Conservation (phyloP, 2,797 vertebrate genomes). For the Hypotaenidia philippensis region DNA sequence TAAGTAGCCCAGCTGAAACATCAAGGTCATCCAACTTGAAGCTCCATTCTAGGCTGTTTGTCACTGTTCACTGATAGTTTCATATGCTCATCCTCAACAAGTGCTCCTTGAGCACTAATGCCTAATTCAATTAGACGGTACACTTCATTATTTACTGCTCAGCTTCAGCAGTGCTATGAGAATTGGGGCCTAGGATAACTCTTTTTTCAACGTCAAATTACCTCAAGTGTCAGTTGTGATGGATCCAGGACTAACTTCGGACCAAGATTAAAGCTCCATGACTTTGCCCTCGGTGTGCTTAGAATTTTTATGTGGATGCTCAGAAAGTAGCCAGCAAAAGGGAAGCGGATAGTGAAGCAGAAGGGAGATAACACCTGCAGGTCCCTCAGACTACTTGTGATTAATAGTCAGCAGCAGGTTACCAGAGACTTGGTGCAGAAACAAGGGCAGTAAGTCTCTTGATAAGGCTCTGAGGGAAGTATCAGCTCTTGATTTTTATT, state of each 20-base stretch:
- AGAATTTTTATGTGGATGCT: slow-evolving; percentile 8
- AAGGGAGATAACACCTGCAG: neutral
- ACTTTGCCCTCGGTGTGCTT: neutral
- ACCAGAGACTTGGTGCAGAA: neutral
- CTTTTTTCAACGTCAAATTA: slow-evolving; percentile 49
- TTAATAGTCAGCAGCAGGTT: slow-evolving; percentile 7
- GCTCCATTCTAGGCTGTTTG: neutral
- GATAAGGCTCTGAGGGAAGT: neutral
- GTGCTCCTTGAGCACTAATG: neutral
- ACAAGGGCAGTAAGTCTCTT: neutral
- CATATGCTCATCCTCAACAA: neutral
- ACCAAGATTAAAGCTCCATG: slow-evolving; percentile 28
- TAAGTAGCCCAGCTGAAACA: neutral
- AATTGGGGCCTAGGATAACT: slow-evolving; percentile 4
- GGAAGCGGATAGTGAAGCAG: neutral
- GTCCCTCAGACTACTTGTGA: neutral
- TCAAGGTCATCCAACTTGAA: neutral
- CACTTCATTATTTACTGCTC: slow-evolving; percentile 52
- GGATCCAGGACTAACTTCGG: slow-evolving; percentile 5
- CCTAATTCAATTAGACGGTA: slow-evolving; percentile 10
- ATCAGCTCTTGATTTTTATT: neutral
- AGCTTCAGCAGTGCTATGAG: neutral
- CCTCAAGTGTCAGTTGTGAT: slow-evolving; percentile 7
- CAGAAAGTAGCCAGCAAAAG: neutral
- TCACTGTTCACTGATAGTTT: neutral